Base-by-base conservation (phyloP, 2,888 invertebrate genomes). In the Napeogenes sylphis region DNA sequence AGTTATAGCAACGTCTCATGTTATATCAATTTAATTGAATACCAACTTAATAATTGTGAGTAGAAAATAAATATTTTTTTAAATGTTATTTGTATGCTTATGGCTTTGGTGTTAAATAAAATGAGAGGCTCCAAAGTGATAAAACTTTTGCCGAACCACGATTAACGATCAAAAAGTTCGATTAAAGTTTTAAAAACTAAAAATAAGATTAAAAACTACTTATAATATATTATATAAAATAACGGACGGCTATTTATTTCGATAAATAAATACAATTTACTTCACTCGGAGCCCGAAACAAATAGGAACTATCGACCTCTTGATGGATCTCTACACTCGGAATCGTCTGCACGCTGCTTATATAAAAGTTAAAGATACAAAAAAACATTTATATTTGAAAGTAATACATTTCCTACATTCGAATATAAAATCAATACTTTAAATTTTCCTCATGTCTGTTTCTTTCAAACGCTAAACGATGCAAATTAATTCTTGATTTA, bases 241-340 rank as follows among this genome's bases (percentile, higher is more conserved):
- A 63, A 65, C 59, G 66, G 66, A 64, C 64, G 64, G 66, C 45
- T 61, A 59, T 62, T 32, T 58, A 65, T 54, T 53, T 60, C 55
- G 61, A 63, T 58, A 67, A 65, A 68, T 67, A 67, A 60, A 64
- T 66, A 60, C 5, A 45, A 56, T 42, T 13, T 35, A 38, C 30
- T 46, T 42, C 58, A 61, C 62, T 61, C 55, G 46, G 63, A 55
- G 70, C 66, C 58, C 61, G 53, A 61, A 72, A 68, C 21, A 75
- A 82, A 83, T 85, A 89, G 88, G 88, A 89, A 89, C 88, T 84
- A 73, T 83, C 75, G 85, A 87, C 87, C 88, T 85, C 87, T 82
- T 78, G 68, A 82, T 86, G 84, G 84, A 82, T 79, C 79, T 68
- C 70, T 38, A 79, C 38, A 14, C 55, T 32, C 13, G 47, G 33